Base-by-base conservation (phyloP, 2,888 invertebrate species). In the Synanthedon tipuliformis region DNA sequence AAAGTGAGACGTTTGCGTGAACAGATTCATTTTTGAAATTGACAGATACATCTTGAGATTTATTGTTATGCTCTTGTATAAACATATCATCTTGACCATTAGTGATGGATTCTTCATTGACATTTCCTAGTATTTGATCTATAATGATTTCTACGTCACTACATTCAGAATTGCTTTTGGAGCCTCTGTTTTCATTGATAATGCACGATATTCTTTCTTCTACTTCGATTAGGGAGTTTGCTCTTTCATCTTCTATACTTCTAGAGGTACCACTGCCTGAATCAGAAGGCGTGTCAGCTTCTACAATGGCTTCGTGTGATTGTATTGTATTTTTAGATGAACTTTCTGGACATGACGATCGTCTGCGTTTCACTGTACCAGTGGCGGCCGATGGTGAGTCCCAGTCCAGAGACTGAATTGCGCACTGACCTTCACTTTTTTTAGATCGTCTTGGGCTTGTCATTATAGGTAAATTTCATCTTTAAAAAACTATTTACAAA, bases 381-480 rank as follows among this genome's bases (percentile, higher is more conserved):
- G 93, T 93, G 69, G 89, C 89, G 40, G 89, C 82, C 23, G 92
- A 92, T 41, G 92, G 91, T 23, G 91, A 92, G 71, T 93, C 93
- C 92, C 93, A 93, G 70, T 93, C 93, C 59, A 91, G 68, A 60
- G 73, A 77, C 63, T 76, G 81, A 54, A 74, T 64, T 59, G 71
- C 64, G 71, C 81, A 78, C 68, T 81, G 82, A 66, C 73, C 74
- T 58, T 69, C 74, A 78, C 69, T 75, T 60, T 81, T 83, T 79
- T 81, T 83, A 65, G 75, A 74, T 66, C 81, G 84, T 78, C 86
- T 86, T 65, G 84, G 88, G 69, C 87, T 88, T 67, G 86, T 85
- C 88, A 88, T 88, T 79, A 84, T 86, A 71, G 55, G 55, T 53
- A 65, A 61, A 66, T 78, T 60, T 67, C 82, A 79, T 83, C 64